These are phyloP conservation scores for Glareola pratincola DNA, from an alignment of 2,113 vertebrate genomes.

Conservation along the genomic window DNA sequence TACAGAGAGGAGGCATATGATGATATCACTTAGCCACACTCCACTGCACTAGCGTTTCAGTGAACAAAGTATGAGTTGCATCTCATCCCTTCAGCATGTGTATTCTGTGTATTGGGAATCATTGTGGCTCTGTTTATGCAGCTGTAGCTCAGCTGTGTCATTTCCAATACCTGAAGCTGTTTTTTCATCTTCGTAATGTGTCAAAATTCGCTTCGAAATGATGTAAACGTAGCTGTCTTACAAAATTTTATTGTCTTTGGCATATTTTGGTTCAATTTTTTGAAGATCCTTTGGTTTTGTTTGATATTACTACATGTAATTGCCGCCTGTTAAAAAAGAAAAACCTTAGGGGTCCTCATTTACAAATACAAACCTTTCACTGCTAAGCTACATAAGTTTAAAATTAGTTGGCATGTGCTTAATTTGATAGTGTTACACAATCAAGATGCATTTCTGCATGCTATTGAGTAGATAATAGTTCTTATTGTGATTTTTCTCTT, in stretches of 20 bases:
- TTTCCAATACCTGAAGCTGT: not conserved
- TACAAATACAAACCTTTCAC: not conserved
- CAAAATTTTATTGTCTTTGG: not conserved
- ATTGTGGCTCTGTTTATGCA: not conserved
- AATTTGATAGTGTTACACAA: not conserved
- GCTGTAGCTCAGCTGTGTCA: not conserved
- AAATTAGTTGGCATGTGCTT: not conserved
- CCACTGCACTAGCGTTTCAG: not conserved
- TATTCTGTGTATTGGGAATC: not conserved
- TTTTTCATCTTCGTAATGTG: not conserved
- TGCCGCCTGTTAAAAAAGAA: not conserved
- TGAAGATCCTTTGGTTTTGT: not conserved
- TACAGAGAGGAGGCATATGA: not conserved
- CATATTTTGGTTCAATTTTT: not conserved
- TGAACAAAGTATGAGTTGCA: not conserved
- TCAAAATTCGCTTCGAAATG: not conserved
- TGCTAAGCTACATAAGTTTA: not conserved
- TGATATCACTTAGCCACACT: not conserved
- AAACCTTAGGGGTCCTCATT: not conserved
- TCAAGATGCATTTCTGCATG: not conserved
- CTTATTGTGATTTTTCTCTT: not conserved
- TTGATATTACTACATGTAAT: not conserved
- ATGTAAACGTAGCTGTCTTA: not conserved
- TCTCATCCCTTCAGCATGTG: not conserved
- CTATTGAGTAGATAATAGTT: not conserved